A percentile compares a stretch with the other conserved stretches of the same genome.
phyloP scores from a whole-genome alignment of 2,113 vertebrate genomes.

The Scalopus aquaticus region DNA sequence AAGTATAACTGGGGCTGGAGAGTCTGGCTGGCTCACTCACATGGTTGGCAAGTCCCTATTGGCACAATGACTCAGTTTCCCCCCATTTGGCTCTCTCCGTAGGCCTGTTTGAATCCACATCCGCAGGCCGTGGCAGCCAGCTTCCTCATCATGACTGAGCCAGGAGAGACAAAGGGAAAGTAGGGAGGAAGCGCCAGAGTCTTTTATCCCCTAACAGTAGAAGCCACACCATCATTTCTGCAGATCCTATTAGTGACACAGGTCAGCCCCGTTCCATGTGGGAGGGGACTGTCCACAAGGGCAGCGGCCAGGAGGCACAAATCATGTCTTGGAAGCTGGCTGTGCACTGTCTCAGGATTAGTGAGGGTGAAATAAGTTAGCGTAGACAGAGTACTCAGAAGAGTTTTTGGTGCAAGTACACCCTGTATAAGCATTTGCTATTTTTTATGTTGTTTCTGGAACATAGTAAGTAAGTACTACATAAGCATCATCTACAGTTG shows the following conservation, averaged over 20 bases:
- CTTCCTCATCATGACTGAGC: background rate
- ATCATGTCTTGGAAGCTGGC: background rate
- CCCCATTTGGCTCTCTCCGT: background rate
- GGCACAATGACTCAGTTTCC: background rate
- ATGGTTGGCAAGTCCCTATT: background rate
- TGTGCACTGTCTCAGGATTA: background rate
- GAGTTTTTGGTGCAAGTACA: background rate
- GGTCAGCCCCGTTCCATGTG: background rate
- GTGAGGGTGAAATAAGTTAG: background rate
- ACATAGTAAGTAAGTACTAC: background rate
- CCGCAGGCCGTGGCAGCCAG: background rate
- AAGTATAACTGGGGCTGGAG: background rate
- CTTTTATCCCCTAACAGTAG: background rate
- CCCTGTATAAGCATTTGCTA: background rate
- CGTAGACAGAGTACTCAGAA: background rate
- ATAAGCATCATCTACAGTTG: background rate
- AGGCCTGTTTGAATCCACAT: background rate
- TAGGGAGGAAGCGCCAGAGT: background rate
- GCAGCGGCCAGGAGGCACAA: background rate
- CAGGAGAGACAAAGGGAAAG: background rate
- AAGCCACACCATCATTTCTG: background rate
- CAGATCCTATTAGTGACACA: too few species aligned
- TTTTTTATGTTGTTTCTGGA: background rate
- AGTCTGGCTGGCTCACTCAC: background rate
- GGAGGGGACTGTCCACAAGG: background rate